Base-by-base conservation (phyloP, 2,797 vertebrate genomes). In the Amphiprion clarkii region DNA sequence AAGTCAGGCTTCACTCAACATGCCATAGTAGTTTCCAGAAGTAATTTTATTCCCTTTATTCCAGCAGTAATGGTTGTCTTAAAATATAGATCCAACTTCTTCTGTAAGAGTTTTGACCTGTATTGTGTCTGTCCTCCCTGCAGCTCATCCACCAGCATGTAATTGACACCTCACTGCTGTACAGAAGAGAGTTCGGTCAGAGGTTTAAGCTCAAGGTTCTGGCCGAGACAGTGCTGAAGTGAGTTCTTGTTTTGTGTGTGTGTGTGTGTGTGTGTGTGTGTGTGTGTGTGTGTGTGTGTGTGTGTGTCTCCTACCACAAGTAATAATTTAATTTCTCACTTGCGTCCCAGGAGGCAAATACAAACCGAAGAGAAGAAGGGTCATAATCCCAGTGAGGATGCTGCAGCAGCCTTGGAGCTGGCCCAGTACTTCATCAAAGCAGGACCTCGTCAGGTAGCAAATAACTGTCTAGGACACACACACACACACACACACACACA, bases 161-260 rank as follows among this genome's bases (percentile, higher is more conserved):
- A 12, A 96, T 99, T 51, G 97, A 99, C 88, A 97, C 97, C 9
- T 95, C 97, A 0, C 80, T 98, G 84, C 96, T 99, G 67, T 99
- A 96, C 91, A 90, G 88, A 67, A 93, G 83, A 83, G 89, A 92
- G 5, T 94, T 85, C 46, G 95, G 95, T 49, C 94, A 87, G 84
- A 96, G 82, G 83, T 98, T 96, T 90, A 98, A 96, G 82, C 92
- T 98, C 19, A 97, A 97, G 84, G 94, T 96, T 79, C 91, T 99
- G 93, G 94, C 97, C 0, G 90, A 95, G 84, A 85, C 84, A 12
- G 87, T 98, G 83, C 92, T 98, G 77, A 92, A 95, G 97, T 98
- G 94, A 93, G 96, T 86, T 68, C 23, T 25, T 19, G 14, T 19
- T 49, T 6, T 13, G 5, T 52, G 9, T 9, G 21, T 49, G 13